phyloP scores from a whole-genome alignment of 2,113 vertebrate genomes.

The Capreolus pygargus region DNA sequence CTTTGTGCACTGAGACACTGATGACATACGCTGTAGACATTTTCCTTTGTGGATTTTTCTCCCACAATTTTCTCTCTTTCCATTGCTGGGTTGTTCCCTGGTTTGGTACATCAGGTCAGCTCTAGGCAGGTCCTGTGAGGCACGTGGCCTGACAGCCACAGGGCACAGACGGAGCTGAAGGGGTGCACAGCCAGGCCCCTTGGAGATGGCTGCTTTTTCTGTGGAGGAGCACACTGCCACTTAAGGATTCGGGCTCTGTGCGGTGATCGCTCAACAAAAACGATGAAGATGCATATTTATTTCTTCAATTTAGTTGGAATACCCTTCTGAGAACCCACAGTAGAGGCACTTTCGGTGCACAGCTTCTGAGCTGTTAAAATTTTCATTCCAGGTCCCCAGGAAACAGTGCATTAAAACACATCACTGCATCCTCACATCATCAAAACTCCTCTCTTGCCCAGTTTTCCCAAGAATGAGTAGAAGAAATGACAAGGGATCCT shows the following conservation, averaged over 20 bases:
- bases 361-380: conserved; percentile 58
- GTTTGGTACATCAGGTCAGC: background rate
- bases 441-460: background rate
- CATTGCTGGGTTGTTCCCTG: background rate
- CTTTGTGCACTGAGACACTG: fast-evolving
- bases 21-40: fast-evolving
- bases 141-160: fast-evolving
- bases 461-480: background rate
- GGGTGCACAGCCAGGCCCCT: background rate
- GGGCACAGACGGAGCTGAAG: background rate
- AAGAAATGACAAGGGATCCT: background rate
- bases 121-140: background rate
- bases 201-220: background rate
- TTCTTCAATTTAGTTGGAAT: conserved; percentile 76
- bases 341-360: conserved; percentile 63
- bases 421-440: background rate
- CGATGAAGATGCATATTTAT: conserved; percentile 76
- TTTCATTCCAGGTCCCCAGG: conserved; percentile 50
- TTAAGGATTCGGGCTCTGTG: conserved; percentile 69
- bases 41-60: background rate
- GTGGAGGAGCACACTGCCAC: background rate
- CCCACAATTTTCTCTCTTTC: background rate
- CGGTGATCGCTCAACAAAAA: conserved; percentile 74
- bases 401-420: conserved; percentile 43
- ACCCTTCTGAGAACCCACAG: conserved; percentile 77